phyloP scores from a whole-genome alignment of 2,888 invertebrate species.

The Drosophila conformis region DNA sequence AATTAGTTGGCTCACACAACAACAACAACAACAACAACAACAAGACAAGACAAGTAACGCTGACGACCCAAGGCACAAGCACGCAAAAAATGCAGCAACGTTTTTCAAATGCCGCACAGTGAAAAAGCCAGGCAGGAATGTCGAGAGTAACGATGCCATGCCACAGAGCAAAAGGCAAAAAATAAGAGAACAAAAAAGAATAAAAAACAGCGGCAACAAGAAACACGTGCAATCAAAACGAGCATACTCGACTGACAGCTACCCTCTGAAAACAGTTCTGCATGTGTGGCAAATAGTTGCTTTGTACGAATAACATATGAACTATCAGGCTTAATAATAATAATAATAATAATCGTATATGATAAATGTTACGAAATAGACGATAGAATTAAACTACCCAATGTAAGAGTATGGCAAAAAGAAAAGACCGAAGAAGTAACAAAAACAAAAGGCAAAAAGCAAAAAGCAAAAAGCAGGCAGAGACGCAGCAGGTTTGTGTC shows the following conservation, averaged over 20 bases:
- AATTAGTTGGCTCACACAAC: slow-evolving; percentile 58
- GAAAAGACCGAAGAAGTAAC: slow-evolving; percentile 10
- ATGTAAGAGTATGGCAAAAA: background rate
- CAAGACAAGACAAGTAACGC: slow-evolving; percentile 32
- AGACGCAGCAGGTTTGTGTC: slow-evolving; percentile 71
- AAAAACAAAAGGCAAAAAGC: slow-evolving; percentile 20
- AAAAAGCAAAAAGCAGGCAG: slow-evolving; percentile 14
- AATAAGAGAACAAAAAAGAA: background rate
- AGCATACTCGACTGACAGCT: slow-evolving; percentile 6
- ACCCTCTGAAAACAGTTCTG: background rate
- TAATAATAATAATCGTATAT: background rate
- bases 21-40: slow-evolving; percentile 46
- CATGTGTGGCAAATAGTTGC: background rate
- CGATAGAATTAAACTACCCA: background rate
- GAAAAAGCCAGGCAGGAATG: slow-evolving; percentile 53
- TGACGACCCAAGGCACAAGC: slow-evolving; percentile 45
- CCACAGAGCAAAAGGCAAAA: slow-evolving; percentile 19
- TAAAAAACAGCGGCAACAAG: slow-evolving; percentile 5
- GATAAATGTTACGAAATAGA: background rate
- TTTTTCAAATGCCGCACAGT: slow-evolving; percentile 75
- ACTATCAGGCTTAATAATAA: background rate
- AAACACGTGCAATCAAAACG: slow-evolving; percentile 1
- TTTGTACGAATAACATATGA: background rate
- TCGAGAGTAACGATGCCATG: slow-evolving; percentile 46
- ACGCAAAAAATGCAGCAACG: slow-evolving; percentile 80